Evolutionary conservation across 2,797 vertebrate genomes (phyloP), one percentile per base, ranked within the genome.

Genomic region (Cossypha caffra): DNA sequence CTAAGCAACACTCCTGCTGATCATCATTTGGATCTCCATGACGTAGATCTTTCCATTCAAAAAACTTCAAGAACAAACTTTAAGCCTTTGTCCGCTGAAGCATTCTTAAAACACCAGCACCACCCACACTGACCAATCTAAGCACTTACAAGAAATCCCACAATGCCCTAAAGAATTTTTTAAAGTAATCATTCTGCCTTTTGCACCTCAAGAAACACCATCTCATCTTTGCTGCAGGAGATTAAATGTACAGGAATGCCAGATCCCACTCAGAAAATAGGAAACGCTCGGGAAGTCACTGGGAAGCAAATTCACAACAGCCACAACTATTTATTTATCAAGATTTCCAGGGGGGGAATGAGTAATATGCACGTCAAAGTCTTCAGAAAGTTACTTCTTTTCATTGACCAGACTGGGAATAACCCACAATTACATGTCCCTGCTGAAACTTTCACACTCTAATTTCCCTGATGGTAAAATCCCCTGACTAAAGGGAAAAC

Each of bases 251-350:
- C 7, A 29, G n/a, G 35, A 81, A 62, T 45, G 64, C 4, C 15
- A 64, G 47, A 51, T 37, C 9, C 48, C 57, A 17, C 15, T 28
- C 8, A 45, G 17, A 51, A 91, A 83, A 58, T 0, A 6, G 4
- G 33, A 62, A 21, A 17, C 2, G 1, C 45, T 85, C 5, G 0
- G 6, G 16, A 33, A 42, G 38, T 37, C 0, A 0, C 23, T 11
- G 8, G n/a, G 23, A 76, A 87, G 18, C 10, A 68, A 82, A 64
- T n/a, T 57, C 16, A 11, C 16, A 78, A 21, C 10, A 47, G 18
- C 6, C 38, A 54, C 37, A n/a, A 64, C 21, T 17, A 43, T 15
- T 66, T 37, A 43, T 35, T 48, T 54, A 25, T 26, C 7, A n/a
- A 37, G 12, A 31, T 47, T 64, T 59, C 50, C 5, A 0, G 33